phyloP scores from a whole-genome alignment of 2,888 invertebrate genomes.

The Pterobdella sp. region DNA sequence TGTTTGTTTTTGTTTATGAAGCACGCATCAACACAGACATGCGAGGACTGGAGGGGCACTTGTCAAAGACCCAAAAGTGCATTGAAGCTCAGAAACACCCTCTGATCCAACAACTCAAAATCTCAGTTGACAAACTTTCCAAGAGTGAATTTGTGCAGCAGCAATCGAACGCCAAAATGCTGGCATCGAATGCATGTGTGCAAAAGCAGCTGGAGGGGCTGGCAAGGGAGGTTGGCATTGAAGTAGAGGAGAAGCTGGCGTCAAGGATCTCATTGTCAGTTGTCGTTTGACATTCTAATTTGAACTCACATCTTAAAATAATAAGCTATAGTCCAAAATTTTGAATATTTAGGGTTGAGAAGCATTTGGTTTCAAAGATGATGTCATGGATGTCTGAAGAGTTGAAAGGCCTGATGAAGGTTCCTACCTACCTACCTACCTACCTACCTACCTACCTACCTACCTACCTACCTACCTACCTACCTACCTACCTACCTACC shows the following conservation, averaged over 20 bases:
- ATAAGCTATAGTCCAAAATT: no score
- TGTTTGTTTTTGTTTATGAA: not conserved
- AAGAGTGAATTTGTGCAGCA: slow-evolving; percentile 22
- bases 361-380: slow-evolving; percentile 44
- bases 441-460: not conserved
- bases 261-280: no score
- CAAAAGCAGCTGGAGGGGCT: slow-evolving; percentile 17
- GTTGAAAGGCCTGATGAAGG: slow-evolving; percentile 14
- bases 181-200: slow-evolving; percentile 12
- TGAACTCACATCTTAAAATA: no score
- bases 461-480: not conserved
- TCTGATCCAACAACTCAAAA: slow-evolving; percentile 42
- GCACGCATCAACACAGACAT: slow-evolving; percentile 40
- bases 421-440: not conserved
- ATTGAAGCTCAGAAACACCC: slow-evolving; percentile 44
- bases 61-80: slow-evolving; percentile 42
- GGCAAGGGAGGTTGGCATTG: not conserved
- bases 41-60: slow-evolving; percentile 43
- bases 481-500: not conserved
- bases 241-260: not conserved
- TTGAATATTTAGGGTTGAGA: slow-evolving; percentile 4
- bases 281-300: no score
- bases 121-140: slow-evolving; percentile 41
- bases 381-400: slow-evolving; percentile 38
- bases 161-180: slow-evolving; percentile 26